Conservation (phyloP, 2,113 vertebrate genomes). For the Pachyramphus minor region DNA sequence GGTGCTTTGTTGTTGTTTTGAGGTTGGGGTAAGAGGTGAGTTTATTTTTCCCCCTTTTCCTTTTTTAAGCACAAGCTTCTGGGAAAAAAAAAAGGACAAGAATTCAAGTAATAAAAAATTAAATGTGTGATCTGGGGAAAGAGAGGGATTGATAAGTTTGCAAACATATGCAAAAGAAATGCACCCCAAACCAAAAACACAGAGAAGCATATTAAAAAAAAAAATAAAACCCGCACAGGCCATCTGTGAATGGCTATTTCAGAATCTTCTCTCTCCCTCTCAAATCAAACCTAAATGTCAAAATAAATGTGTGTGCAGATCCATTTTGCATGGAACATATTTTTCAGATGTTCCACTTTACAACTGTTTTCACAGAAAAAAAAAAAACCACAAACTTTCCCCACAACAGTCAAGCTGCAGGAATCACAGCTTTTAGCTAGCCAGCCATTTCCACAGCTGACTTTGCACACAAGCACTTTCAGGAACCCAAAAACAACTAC, state of each 20-base stretch:
- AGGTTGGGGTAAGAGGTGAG: background rate
- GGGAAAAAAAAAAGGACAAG: background rate
- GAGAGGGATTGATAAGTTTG: conserved; percentile 20
- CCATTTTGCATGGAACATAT: conserved; percentile 72
- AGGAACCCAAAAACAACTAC: background rate
- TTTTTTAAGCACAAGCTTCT: background rate
- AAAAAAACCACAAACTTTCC: background rate
- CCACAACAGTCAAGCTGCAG: conserved; percentile 13
- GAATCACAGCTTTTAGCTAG: background rate
- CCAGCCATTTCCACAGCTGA: conserved; percentile 38
- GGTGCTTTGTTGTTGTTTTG: background rate
- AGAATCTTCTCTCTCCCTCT: conserved; percentile 64
- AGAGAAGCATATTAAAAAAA: background rate
- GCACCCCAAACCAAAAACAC: conserved; percentile 12
- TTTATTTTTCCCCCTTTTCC: background rate
- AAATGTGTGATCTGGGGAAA: background rate
- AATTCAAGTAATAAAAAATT: background rate
- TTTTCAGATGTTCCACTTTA: conserved; percentile 71
- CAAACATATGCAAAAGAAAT: conserved; percentile 41
- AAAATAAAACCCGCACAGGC: conserved; percentile 52
- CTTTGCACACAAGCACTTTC: conserved; percentile 4
- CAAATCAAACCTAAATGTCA: conserved; percentile 73
- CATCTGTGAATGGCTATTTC: conserved; percentile 58
- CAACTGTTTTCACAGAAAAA: conserved; percentile 60
- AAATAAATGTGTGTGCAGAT: conserved; percentile 74